Base-by-base conservation (phyloP, 2,797 vertebrate genomes). In the Oryzias sinensis region DNA sequence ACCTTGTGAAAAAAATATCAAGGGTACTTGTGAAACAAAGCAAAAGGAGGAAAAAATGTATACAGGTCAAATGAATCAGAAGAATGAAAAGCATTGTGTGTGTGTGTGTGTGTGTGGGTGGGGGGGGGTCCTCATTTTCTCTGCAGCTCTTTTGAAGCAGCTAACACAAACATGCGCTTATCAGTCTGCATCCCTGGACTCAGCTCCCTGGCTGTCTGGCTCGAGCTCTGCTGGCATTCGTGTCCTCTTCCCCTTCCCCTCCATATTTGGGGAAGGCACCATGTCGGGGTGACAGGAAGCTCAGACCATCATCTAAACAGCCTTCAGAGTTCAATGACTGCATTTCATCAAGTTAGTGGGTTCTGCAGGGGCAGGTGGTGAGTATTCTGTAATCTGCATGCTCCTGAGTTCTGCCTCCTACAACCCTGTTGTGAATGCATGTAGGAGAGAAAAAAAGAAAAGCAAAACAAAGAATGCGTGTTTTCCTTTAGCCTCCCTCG, bases 181-280 rank as follows among this genome's bases (percentile, higher is more conserved):
- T 86, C 74, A 64, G 71, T 52, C 66, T 53, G 60, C 44, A 52
- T 79, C 76, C 43, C 65, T 65, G 62, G 58, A 68, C 57, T 54
- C 74, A 6, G 49, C 68, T 70, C 77, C 71, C 62, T 75, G 56
- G 40, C 61, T 74, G 58, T 44, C 72, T 65, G 61, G 70, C 62
- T 76, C 46, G 1, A 43, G 68, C 41, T 51, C 75, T 87, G 79
- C 85, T 82, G 68, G 72, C 82, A 74, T 68, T 72, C 85, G 66
- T 81, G 87, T 86, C 84, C 84, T 86, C 77, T 60, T 74, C 72
- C 80, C 81, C 85, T 88, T 87, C 80, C 79, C 68, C 48, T 14
- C 80, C 65, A 54, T 40, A 47, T 58, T 4, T 27, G 60, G 51
- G 69, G 57, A 77, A 75, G 75, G 77, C 70, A 65, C 65, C 51